Evolutionary conservation across 2,888 invertebrate genomes (phyloP), one percentile per base, ranked within the genome.

Genomic region (Neoitamus cyanurus): DNA sequence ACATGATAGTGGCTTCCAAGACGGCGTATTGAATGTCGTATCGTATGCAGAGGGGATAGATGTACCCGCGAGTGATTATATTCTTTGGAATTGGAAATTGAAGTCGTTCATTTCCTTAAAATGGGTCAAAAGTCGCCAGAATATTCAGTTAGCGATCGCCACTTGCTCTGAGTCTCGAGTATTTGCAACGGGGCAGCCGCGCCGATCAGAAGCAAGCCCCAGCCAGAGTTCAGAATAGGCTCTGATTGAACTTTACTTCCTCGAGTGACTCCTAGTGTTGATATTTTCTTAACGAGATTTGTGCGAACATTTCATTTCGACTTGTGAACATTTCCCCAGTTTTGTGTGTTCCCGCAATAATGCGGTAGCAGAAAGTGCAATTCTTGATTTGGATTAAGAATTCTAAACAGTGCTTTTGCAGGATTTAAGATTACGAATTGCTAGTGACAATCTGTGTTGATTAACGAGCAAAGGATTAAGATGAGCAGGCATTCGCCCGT

Each of bases 131-230:
- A 91, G 91, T 90, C 90, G 37, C 42, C n/a, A 69, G 37, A 25
- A 82, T 34, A 34, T 82, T 82, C 82, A 82, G 82, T 88, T 85
- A 87, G 87, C 86, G 86, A 86, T 87, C 87, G 86, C 84, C 85
- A 86, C 70, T 84, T 85, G 77, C 87, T 86, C 87, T 85, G 85
- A 87, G 85, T 87, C 87, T 88, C 88, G 87, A 89, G 90, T 91
- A 91, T 91, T 91, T 89, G 89, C 90, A 90, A 90, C 88, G 89
- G 88, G 89, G 88, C 90, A 89, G 89, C 90, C 89, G 91, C 88
- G 90, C 90, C 89, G 90, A 88, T 90, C 90, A 90, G 90, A 89
- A 89, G 89, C 88, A 88, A 84, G 46, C 86, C 88, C 48, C 20
- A 48, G 46, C 7, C 7, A 25, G 9, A 58, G 58, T 58, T 58